Base-by-base conservation (phyloP, 2,797 vertebrate species). In the Pelochelys cantorii region DNA sequence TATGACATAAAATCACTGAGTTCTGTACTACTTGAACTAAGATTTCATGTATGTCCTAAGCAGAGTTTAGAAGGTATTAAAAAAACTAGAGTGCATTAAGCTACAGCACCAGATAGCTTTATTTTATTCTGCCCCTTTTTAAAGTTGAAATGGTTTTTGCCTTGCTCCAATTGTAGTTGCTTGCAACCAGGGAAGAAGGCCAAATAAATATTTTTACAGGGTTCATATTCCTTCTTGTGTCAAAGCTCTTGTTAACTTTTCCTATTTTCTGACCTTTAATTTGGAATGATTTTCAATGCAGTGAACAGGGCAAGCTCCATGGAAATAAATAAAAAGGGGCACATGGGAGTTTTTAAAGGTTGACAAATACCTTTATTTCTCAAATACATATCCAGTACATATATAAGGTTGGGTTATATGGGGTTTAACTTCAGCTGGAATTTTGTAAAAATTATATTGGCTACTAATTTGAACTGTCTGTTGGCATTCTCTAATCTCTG, bases 291-390 rank as follows among this genome's bases (percentile, higher is more conserved):
- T 91, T 95, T 90, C 90, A 89, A 56, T n/a, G 62, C 37, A 78
- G 56, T 87, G 92, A 95, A 94, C 75, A 88, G 2, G 83, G 59
- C 53, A 79, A 90, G 5, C 65, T 79, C 53, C 74, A 86, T 71
- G 65, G 74, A 94, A 95, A 93, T 91, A 91, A 93, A 92, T 83
- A 83, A 88, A 75, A 91, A 91, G 5, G 14, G 71, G 82, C 74
- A 89, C 60, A 78, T 52, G 27, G 59, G 27, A 83, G 23, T 92
- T 91, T 88, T 85, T 92, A 93, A 96, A 93, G 79, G 54, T 9
- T 90, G 92, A 84, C 75, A 92, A 71, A 18, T 53, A 60, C 79
- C 94, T 95, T 95, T 91, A 85, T 87, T 89, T 78, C 87, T 93
- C 62, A 93, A 81, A 91, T 95, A 59, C 92, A 89, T 90, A 92